A percentile compares a stretch with the other conserved stretches of the same genome.
phyloP scores from a whole-genome alignment of 2,797 vertebrate species.

The Luscinia luscinia region DNA sequence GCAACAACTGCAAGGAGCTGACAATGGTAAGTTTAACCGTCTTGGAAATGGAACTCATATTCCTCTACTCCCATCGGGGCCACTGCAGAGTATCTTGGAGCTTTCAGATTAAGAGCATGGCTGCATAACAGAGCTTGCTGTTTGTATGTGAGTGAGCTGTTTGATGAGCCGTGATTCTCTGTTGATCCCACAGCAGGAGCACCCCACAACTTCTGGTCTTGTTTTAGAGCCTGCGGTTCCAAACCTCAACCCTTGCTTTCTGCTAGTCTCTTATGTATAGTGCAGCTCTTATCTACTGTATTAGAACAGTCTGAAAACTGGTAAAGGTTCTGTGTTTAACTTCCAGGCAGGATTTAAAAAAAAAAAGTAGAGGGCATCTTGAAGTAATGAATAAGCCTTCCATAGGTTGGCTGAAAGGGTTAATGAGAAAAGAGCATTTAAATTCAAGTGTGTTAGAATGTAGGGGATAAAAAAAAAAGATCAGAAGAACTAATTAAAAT shows the following conservation, averaged over 20 bases:
- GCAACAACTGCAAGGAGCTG: neutral
- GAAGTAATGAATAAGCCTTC: neutral
- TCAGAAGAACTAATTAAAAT: neutral
- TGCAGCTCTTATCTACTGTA: neutral
- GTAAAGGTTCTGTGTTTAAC: neutral
- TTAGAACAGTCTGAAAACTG: neutral
- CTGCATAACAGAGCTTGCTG: neutral
- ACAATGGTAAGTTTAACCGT: neutral
- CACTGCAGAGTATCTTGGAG: neutral
- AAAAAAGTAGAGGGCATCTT: neutral
- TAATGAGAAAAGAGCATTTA: neutral
- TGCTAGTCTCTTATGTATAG: neutral
- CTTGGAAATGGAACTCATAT: rapidly evolving
- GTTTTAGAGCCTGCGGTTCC: neutral
- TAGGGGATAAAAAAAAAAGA: neutral
- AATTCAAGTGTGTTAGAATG: neutral
- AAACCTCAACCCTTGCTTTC: neutral
- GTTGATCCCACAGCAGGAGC: neutral
- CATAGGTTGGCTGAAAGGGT: neutral
- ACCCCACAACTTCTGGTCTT: neutral
- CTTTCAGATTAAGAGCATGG: neutral
- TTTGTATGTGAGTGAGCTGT: neutral
- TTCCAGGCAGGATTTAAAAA: neutral
- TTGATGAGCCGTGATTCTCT: neutral
- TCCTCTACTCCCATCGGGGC: neutral